Base-by-base conservation (phyloP, 2,888 invertebrate genomes). In the Cantharis nigra region DNA sequence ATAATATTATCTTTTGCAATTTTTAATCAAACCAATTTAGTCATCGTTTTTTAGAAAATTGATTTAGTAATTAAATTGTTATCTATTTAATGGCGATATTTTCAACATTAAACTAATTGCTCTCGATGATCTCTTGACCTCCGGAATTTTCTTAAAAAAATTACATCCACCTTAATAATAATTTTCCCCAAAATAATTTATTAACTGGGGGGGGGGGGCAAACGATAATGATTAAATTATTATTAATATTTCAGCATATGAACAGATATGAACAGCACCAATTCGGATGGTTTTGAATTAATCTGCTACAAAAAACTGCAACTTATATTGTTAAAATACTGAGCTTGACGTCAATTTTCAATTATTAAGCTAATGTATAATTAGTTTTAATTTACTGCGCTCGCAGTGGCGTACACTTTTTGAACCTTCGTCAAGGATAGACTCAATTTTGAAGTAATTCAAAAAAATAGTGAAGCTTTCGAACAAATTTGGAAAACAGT, bases 61-160 rank as follows among this genome's bases (percentile, higher is more conserved):
- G 49, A 49, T 49, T 49, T 49, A 49, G 49, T 49, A 49, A 49
- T 49, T 49, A 49, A 49, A 49, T 49, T 49, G 49, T 74, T 71
- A 78, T 78, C 78, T 74, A 14, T 65, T 78, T 78, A 76, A 78
- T 78, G 78, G 78, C 79, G 79, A 75, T 75, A 71, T 75, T 74
- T 70, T 67, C 23, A 72, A 76, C 78, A 79, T 79, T 77, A 77
- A 67, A 71, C 77, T 76, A 77, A 79, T 79, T 79, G 76, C 74
- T 79, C 71, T 74, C 4, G 76, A 76, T 79, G 74, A 73, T 77
- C 77, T 71, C 62, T 67, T 16, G 69, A 74, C 67, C 71, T 70
- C 1, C 13, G n/a, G 49, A n/a, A n/a, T 49, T 49, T 49, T n/a
- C n/a, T 49, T n/a, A 49, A 49, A 49, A 49, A 49, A 26, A 26